These are phyloP conservation scores for Pocillopora grandis DNA, from an alignment of 92 coral and sea anemone species.

Conservation along the genomic window DNA sequence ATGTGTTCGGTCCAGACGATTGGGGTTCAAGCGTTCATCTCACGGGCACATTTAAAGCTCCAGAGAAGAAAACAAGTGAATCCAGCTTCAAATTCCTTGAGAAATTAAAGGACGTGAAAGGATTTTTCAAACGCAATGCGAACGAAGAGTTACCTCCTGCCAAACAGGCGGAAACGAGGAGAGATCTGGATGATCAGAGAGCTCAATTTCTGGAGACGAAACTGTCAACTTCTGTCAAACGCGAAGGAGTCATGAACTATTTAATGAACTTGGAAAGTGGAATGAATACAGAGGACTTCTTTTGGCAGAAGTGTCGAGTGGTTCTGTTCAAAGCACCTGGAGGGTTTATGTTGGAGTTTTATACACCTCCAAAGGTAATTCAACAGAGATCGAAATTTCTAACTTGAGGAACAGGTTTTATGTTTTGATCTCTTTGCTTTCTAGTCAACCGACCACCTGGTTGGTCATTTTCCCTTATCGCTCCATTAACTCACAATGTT, in stretches of 20 bases:
- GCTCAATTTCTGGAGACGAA: constrained; percentile 13
- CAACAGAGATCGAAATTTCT: no score
- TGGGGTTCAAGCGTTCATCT: constrained; percentile 89
- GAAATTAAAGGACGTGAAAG: constrained; percentile 73
- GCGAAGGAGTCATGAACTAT: constrained; percentile 89
- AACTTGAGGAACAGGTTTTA: not conserved
- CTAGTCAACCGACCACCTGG: not conserved
- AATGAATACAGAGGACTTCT: constrained; percentile 93
- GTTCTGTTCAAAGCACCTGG: constrained; percentile 96
- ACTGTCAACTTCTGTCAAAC: constrained; percentile 56
- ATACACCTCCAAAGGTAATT: constrained; percentile 96
- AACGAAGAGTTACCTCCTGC: constrained; percentile 60
- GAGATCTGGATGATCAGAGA: constrained; percentile 41
- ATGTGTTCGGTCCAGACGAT: constrained; percentile 86
- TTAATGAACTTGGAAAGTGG: constrained; percentile 94
- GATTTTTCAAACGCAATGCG: constrained; percentile 80
- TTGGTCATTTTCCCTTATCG: not conserved
- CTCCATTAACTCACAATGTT: constrained; percentile 24
- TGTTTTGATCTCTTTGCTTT: not conserved
- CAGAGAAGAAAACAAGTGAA: constrained; percentile 64
- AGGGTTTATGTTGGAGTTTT: constrained; percentile 95
- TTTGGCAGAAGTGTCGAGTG: constrained; percentile 98
- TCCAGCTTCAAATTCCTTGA: constrained; percentile 63
- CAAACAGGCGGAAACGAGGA: constrained; percentile 39
- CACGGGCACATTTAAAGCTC: constrained; percentile 74